Evolutionary conservation across 2,888 invertebrate genomes (phyloP), one percentile per base, ranked within the genome.

Genomic region (Sarcophaga subvicina): DNA sequence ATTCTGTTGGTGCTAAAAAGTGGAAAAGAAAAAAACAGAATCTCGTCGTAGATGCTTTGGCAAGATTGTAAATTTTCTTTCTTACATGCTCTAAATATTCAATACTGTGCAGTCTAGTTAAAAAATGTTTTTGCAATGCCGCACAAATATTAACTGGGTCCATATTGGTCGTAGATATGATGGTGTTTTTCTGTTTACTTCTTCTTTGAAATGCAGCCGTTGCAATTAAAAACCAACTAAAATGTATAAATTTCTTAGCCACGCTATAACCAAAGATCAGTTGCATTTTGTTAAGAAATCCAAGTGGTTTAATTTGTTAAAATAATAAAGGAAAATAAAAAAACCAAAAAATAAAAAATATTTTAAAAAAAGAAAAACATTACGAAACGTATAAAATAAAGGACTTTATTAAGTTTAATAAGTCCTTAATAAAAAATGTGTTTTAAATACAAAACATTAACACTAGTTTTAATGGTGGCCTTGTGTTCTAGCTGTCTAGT

Each of bases 211-310:
- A 69, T 63, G 72, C 86, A 69, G 69, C 66, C 60, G 72, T 72
- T 80, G 64, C 37, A 85, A 80, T 72, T 85, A 87, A 78, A 73
- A 81, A 37, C 69, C 80, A 89, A 90, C 78, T 89, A 89, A 89
- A 86, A 83, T 88, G 87, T 88, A 85, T 88, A 85, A 87, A 87
- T 85, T 85, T 87, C 85, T 87, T 72, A 73, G 73, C 77, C 77
- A 86, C 85, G 80, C 86, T 82, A 80, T 77, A 25, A 76, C 60
- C 89, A 89, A 90, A 91, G 92, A 92, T 92, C 92, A 92, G 92
- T 92, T 91, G 91, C 89, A 89, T 89, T 89, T 89, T 76, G 88
- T 83, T 22, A 67, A 66, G 80, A 85, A 72, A 88, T 60, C 82
- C 45, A 83, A 79, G 73, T 77, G 76, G 83, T 82, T 76, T 75